These are phyloP conservation scores for Lytechinus variegatus DNA, from an alignment of 35 echinoderm and acorn worm species.

Conservation along the genomic window DNA sequence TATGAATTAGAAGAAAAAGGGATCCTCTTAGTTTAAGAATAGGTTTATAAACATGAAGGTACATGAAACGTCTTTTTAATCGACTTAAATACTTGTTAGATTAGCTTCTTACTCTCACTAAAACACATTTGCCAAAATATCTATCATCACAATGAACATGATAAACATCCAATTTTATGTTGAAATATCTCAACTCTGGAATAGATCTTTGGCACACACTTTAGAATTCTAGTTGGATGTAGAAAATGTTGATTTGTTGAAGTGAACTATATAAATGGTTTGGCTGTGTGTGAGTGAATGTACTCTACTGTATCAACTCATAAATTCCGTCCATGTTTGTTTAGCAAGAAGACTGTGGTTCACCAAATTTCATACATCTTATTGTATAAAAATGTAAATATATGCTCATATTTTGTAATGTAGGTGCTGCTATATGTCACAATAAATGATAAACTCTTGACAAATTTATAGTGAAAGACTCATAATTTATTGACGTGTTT, in stretches of 20 bases:
- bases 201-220: neutral
- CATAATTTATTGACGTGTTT: neutral
- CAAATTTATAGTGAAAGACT: neutral
- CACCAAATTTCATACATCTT: neutral
- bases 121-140: neutral
- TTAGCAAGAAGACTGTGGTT: neutral
- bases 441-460: neutral
- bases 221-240: neutral
- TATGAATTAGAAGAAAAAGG: neutral
- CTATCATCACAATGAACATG: neutral
- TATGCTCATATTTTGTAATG: neutral
- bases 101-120: neutral
- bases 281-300: neutral
- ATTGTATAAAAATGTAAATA: neutral
- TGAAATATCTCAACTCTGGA: neutral
- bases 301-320: neutral
- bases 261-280: neutral
- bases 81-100: neutral
- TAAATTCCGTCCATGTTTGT: constrained; percentile 9
- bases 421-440: neutral
- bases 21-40: neutral
- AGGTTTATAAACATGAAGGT: neutral
- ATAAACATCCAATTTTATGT: neutral
- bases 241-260: neutral
- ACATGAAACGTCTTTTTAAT: neutral